Evolutionary conservation across 35 echinoderm and acorn worm genomes (phyloP), one percentile per base, ranked within the genome.

Genomic region (Acanthaster planci): DNA sequence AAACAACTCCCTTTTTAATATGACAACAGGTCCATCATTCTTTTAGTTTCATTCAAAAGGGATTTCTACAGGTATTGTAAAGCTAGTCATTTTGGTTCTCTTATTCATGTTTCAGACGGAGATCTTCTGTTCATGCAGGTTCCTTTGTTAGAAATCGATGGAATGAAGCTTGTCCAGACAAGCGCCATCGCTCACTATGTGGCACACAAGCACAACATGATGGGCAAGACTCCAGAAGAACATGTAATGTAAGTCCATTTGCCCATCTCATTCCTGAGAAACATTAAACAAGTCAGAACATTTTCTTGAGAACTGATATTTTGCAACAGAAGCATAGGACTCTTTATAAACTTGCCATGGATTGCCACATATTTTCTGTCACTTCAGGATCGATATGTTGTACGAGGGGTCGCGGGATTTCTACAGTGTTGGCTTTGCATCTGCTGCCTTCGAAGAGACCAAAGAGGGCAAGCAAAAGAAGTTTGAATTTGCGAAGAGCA

Each of bases 71-170:
- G n/a, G n/a, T n/a, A n/a, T n/a, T n/a, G n/a, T n/a, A n/a, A n/a
- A n/a, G n/a, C n/a, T n/a, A n/a, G n/a, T n/a, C n/a, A n/a, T n/a
- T n/a, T 47, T 6, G 12, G 12, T 47, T 47, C 12, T 12, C 42
- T 47, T 47, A 6, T 47, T 12, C 42, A 6, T 47, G n/a, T 21
- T 34, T 38, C 52, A 92, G 90, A 78, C 75, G 90, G 91, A 0
- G 47, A 84, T 35, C 91, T 93, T 12, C 52, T 80, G 21, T 93
- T 89, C 87, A 55, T 51, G n/a, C 86, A 93, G 42, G 31, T 89
- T 10, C 92, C 92, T 0, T 47, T 86, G 34, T 51, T 93, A 9
- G 76, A 85, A 47, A 93, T 93, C 17, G 86, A 93, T 37, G 92
- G 92, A 31, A 35, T 89, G 75, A 89, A 85, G 19, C 76, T 93